phyloP scores from a whole-genome alignment of 2,797 vertebrate species.

The Limnodromus scolopaceus region DNA sequence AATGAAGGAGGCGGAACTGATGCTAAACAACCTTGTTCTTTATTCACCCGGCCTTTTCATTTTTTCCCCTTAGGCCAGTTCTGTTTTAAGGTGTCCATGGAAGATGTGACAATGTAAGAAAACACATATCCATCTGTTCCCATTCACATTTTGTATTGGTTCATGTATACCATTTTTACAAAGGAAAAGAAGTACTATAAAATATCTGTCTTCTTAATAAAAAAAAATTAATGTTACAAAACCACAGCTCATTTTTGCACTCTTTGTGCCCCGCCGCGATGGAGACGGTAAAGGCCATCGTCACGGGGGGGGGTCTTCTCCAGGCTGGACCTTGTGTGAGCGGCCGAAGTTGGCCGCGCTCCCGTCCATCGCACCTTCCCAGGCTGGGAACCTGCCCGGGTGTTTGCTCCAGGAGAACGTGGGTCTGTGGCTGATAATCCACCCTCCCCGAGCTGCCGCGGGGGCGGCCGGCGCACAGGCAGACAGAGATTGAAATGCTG shows the following conservation, averaged over 20 bases:
- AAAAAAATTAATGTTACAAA: slow-evolving; percentile 98
- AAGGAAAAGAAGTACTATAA: slow-evolving; percentile 94
- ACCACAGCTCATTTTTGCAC: slow-evolving; percentile 47
- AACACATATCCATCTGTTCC: slow-evolving; percentile 91
- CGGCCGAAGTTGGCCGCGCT: accelerated
- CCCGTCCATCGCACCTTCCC: slow-evolving; percentile 8
- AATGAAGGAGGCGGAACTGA: slow-evolving; percentile 79
- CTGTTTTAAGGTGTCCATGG: slow-evolving; percentile 92
- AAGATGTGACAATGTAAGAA: slow-evolving; percentile 91
- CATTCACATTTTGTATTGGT: slow-evolving; percentile 99
- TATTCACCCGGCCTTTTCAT: slow-evolving; percentile 80
- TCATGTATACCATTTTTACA: slow-evolving; percentile 99
- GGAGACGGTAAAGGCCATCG: accelerated
- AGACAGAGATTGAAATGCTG: background rate
- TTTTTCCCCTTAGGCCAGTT: slow-evolving; percentile 85
- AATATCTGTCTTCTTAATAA: slow-evolving; percentile 99
- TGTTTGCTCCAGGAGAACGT: slow-evolving; percentile 68
- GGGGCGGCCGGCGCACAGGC: too few relatives aligned
- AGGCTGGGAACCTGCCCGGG: slow-evolving; percentile 75
- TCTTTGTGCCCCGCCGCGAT: background rate
- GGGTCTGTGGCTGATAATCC: slow-evolving; percentile 11
- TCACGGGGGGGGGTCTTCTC: background rate
- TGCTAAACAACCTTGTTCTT: slow-evolving; percentile 86
- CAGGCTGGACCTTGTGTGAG: background rate
- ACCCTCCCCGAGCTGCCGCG: background rate